These are phyloP conservation scores for Phyllotreta striolata DNA, from an alignment of 2,888 invertebrate species.

Conservation along the genomic window DNA sequence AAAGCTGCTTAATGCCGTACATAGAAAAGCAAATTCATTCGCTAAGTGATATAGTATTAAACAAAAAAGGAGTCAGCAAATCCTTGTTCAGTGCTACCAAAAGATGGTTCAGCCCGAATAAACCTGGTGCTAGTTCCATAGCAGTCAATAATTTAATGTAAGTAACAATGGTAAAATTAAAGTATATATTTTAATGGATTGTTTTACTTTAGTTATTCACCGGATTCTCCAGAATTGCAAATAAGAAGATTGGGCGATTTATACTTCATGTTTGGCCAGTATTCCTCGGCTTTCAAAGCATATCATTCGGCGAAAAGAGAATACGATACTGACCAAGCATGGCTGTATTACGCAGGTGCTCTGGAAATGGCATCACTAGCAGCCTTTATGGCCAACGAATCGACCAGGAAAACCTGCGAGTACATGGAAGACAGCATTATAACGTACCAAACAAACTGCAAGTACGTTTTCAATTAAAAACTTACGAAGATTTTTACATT, in stretches of 20 bases:
- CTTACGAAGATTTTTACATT: conserved; percentile 6
- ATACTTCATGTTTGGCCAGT: conserved; percentile 95
- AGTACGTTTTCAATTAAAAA: conserved; percentile 63
- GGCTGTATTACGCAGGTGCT: conserved; percentile 96
- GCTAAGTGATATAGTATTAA: conserved; percentile 80
- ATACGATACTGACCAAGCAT: conserved; percentile 95
- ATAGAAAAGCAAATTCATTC: conserved; percentile 87
- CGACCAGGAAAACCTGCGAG: conserved; percentile 79
- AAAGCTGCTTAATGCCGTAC: conserved; percentile 87
- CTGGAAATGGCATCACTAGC: conserved; percentile 95
- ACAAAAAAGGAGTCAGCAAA: conserved; percentile 91
- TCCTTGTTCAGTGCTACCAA: conserved; percentile 94
- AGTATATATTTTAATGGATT: neutral
- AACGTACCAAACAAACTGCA: conserved; percentile 90
- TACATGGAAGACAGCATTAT: conserved; percentile 96
- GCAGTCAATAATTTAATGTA: conserved; percentile 85
- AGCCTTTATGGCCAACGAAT: conserved; percentile 87
- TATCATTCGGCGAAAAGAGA: conserved; percentile 98
- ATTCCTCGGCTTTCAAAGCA: conserved; percentile 89
- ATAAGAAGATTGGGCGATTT: conserved; percentile 92
- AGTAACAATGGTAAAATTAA: conserved; percentile 55
- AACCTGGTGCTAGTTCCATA: conserved; percentile 77
- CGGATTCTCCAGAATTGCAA: conserved; percentile 90
- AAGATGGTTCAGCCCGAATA: conserved; percentile 92
- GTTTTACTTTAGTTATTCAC: conserved; percentile 69